Base-by-base conservation (phyloP, 2,797 vertebrate species). In the Melanotaenia boesemani region DNA sequence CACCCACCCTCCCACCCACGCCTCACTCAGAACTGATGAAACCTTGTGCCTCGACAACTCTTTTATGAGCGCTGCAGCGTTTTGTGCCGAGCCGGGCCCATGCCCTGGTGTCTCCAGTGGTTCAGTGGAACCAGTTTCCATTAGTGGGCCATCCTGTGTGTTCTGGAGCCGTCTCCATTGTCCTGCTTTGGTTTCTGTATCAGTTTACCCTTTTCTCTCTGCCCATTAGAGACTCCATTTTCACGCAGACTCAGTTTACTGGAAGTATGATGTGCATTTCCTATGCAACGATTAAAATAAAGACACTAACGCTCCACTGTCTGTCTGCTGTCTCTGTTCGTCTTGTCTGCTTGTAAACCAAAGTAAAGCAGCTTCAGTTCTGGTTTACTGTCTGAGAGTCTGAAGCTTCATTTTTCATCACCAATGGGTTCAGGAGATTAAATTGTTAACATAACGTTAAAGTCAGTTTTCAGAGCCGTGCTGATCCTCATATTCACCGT, bases 231-330 rank as follows among this genome's bases (percentile, higher is more conserved):
- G 95, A 96, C 95, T 95, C 94, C 96, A 97, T 95, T 94, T 96
- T 95, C 96, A 58, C 95, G 95, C 95, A 96, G 84, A 97, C 95
- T 26, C 26, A 26, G 26, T 96, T 86, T 97, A 97, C 95, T 97
- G 97, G 96, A 98, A 97, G 96, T 96, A 97, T 98, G 94, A 97
- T 97, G 96, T 97, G 96, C 96, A 97, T 98, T 98, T 98, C 97
- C 97, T 99, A 98, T 99, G 97, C 97, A 99, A 99, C 96, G 94
- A 34, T 96, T 93, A 87, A 95, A 97, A 97, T 97, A 95, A 98
- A 97, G 96, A 96, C 94, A 97, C 97, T 98, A 97, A 97, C 95
- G 97, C 97, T 98, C 95, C 80, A 79, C 62, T 89, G 15, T 30
- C 37, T 54, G 36, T 37, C 7, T 37, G 36, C 6, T 37, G 6